phyloP scores from a whole-genome alignment of 92 coral and sea anemone genomes.

The Metridium senile region DNA sequence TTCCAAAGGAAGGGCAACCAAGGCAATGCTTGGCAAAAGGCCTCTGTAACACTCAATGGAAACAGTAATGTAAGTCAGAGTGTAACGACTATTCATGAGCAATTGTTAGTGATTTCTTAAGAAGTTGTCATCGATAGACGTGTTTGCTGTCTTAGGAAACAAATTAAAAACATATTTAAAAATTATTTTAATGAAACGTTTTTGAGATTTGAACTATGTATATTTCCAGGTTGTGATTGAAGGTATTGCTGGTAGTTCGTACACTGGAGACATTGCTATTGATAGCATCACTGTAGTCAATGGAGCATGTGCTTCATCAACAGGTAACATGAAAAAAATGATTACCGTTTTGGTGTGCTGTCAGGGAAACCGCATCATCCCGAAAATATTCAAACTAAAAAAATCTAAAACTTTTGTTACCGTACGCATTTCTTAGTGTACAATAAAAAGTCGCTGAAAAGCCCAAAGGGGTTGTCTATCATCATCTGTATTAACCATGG shows the following conservation, averaged over 20 bases:
- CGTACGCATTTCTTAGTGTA: too few relatives aligned
- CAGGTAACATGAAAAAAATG: not conserved
- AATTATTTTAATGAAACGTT: too few relatives aligned
- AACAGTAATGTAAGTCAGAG: slow-evolving; percentile 10
- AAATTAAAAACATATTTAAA: too few relatives aligned
- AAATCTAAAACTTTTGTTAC: too few relatives aligned
- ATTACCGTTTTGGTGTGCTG: not conserved
- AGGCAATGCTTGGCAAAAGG: slow-evolving; percentile 42
- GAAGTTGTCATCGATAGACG: too few relatives aligned
- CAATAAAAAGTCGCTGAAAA: not conserved
- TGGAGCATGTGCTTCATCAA: slow-evolving; percentile 25
- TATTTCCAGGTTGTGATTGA: slow-evolving; percentile 44
- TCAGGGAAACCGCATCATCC: too few relatives aligned
- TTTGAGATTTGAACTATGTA: too few relatives aligned
- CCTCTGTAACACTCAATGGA: slow-evolving; percentile 8
- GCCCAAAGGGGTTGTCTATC: not conserved
- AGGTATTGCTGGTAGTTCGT: slow-evolving; percentile 55
- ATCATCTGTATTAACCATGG: not conserved
- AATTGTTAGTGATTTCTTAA: too few relatives aligned
- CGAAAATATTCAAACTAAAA: not conserved
- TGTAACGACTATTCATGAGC: not conserved
- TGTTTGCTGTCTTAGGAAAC: too few relatives aligned
- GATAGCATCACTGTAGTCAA: slow-evolving; percentile 55
- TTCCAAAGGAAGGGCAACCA: slow-evolving; percentile 17
- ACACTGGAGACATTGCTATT: slow-evolving; percentile 60